These are phyloP conservation scores for Bergia puertoricense DNA, from an alignment of 92 coral and sea anemone genomes.

Conservation along the genomic window DNA sequence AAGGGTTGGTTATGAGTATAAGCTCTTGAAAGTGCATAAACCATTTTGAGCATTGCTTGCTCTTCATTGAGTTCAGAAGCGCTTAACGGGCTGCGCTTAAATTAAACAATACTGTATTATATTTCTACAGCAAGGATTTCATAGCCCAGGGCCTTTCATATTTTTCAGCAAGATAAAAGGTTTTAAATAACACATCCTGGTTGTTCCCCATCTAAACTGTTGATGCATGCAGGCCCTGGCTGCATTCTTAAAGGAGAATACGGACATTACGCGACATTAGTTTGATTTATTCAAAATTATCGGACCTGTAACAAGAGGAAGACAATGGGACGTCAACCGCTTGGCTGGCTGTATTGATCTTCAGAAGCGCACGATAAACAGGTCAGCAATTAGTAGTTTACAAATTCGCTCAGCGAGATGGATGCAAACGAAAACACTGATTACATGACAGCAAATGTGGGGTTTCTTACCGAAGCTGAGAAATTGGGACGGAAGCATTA, in stretches of 20 bases:
- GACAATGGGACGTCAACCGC: constrained; percentile 31
- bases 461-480: constrained; percentile 30
- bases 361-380: constrained; percentile 14
- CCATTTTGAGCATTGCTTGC: background rate
- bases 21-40: background rate
- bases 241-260: background rate
- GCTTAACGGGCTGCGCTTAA: constrained; percentile 8
- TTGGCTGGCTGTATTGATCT: constrained; percentile 38
- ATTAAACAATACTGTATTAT: constrained; percentile 18
- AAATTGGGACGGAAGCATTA: constrained; percentile 31
- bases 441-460: constrained; percentile 19
- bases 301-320: constrained; percentile 28
- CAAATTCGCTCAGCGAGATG: constrained; percentile 10
- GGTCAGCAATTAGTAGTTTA: constrained; percentile 14
- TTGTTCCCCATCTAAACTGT: constrained; percentile 1
- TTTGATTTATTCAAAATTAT: constrained; percentile 37
- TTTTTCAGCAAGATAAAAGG: background rate
- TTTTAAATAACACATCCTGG: constrained; percentile 9
- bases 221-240: background rate
- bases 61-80: background rate
- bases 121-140: constrained; percentile 4
- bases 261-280: background rate
- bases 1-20: background rate
- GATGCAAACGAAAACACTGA: constrained; percentile 36
- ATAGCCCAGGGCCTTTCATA: constrained; percentile 37